Base-by-base conservation (phyloP, 2,888 invertebrate species). In the Dione juno region DNA sequence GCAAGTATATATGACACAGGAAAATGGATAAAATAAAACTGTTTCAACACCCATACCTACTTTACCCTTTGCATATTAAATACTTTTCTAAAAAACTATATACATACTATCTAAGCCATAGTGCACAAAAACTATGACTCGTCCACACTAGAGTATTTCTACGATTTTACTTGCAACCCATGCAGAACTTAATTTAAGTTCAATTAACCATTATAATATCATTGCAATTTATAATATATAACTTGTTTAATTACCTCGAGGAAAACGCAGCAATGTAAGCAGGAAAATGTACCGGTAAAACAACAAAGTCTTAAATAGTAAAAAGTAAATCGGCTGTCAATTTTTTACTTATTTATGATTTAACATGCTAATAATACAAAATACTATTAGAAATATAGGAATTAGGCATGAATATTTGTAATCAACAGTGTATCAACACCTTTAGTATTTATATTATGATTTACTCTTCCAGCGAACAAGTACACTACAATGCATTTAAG, bases 251-350 rank as follows among this genome's bases (percentile, higher is more conserved):
- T 67, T 64, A 64, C 64, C 58, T 59, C 58, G 50, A 67, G 63
- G 68, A 64, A 57, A 64, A 57, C 45, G 43, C 45, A 19, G 54
- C n/a, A 45, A 64, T 16, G 40, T 41, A 64, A 69, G 37, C 69
- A 69, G 69, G 69, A 69, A 64, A 67, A 64, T 21, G 64, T 64
- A 64, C 64, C 64, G 64, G 50, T 64, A 64, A 64, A 64, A 68
- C 35, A 68, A 63, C 35, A 61, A 61, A 41, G 43, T 43, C 53
- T 61, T 53, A 45, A 63, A 63, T 63, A 63, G 53, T 68, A 53
- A 68, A 54, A 63, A 43, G 28, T 63, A 40, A 19, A 53, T 35
- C 16, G 53, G 37, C n/a, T n/a, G n/a, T n/a, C 8, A n/a, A 63
- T 10, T 9, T 16, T 61, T 10, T 45, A 35, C n/a, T 61, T 3